Evolutionary conservation across 2,888 invertebrate genomes (phyloP).

Genomic region (Hyposoter didymator): DNA sequence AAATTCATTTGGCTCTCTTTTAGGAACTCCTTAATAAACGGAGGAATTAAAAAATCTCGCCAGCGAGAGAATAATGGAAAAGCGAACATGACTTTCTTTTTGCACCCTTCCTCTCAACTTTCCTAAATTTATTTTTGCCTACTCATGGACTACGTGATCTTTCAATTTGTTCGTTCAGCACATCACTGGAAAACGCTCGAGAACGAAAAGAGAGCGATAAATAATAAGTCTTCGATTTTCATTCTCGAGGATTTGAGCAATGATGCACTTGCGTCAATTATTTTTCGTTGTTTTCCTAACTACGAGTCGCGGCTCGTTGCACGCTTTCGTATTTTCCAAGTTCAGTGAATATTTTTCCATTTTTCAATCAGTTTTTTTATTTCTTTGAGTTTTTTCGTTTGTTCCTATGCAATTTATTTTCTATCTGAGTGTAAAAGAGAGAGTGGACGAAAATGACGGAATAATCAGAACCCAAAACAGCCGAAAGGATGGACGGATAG

Average conservation of each 20-base stretch:
- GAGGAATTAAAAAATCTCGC: slow-evolving; percentile 75
- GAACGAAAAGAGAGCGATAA: background rate
- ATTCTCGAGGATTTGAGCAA: background rate
- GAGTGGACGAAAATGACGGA: slow-evolving; percentile 6
- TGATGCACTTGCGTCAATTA: background rate
- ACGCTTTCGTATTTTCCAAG: slow-evolving; percentile 41
- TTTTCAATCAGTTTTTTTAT: background rate
- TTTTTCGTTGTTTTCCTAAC: slow-evolving; percentile 53
- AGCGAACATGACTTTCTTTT: slow-evolving; percentile 52
- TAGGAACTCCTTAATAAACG: slow-evolving; percentile 37
- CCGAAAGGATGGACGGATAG: slow-evolving; percentile 81
- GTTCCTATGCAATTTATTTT: background rate
- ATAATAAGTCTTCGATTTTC: background rate
- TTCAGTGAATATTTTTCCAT: slow-evolving; percentile 17
- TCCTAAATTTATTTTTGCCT: background rate
- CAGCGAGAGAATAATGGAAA: slow-evolving; percentile 77
- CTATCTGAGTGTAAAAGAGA: background rate
- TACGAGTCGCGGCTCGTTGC: slow-evolving; percentile 60
- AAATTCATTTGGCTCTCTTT: slow-evolving; percentile 1
- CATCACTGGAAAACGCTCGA: background rate
- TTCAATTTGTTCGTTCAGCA: background rate
- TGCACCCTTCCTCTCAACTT: background rate
- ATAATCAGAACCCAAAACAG: slow-evolving; percentile 71
- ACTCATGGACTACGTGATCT: background rate
- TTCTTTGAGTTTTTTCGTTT: background rate